Conservation (phyloP, 2,888 invertebrate genomes). For the Cyclophora albipunctata region DNA sequence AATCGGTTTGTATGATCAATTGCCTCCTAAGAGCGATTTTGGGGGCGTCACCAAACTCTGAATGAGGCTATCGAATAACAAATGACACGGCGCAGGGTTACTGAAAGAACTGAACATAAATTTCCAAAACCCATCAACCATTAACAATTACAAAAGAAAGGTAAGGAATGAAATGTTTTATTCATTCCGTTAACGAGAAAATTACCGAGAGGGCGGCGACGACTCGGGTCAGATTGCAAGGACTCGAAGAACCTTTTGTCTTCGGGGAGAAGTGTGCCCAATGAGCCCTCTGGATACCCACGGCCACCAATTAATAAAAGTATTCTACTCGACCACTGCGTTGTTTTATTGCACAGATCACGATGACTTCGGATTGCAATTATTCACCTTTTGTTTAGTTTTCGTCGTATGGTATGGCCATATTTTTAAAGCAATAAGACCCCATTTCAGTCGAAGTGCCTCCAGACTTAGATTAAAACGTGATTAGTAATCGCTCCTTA, state of each 20-base stretch:
- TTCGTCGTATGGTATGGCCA: background rate
- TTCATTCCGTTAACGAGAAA: constrained; percentile 74
- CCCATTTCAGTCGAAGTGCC: no score
- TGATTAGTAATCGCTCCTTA: no score
- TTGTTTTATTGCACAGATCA: constrained; percentile 30
- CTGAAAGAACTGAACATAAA: constrained; percentile 56
- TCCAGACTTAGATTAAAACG: no score
- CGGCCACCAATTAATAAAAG: constrained; percentile 56
- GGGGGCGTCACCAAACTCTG: constrained; percentile 29
- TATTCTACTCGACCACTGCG: constrained; percentile 42
- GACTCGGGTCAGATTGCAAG: constrained; percentile 67
- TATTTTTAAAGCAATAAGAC: no score
- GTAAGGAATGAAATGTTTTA: constrained; percentile 74
- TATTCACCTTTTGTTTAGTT: background rate
- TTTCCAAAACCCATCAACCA: constrained; percentile 70
- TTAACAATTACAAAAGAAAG: constrained; percentile 74
- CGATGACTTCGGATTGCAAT: constrained; percentile 5
- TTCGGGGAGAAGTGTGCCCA: constrained; percentile 64
- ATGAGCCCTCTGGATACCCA: constrained; percentile 60
- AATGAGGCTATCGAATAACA: constrained; percentile 43
- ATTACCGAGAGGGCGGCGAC: constrained; percentile 68
- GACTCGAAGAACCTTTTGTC: constrained; percentile 63
- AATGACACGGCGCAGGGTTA: constrained; percentile 46
- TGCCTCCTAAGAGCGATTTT: constrained; percentile 23
- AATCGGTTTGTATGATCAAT: constrained; percentile 22